Conservation (phyloP, 2,888 invertebrate genomes). For the Marronus borbonicus region DNA sequence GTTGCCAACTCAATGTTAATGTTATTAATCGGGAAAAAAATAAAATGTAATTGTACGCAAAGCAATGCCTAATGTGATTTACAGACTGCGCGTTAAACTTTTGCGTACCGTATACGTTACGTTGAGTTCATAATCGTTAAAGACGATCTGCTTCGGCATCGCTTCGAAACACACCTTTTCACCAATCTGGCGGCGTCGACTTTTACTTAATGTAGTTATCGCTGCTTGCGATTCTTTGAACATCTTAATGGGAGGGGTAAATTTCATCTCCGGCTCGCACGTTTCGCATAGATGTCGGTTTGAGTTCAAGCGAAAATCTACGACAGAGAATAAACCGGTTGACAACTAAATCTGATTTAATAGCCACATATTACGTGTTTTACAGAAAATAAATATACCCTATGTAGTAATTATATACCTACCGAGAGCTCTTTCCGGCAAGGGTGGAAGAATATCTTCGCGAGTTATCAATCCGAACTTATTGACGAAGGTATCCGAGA, state of each 20-base stretch:
- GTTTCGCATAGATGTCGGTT: constrained; percentile 50
- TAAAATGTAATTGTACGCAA: too few relatives aligned
- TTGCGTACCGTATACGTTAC: constrained; percentile 64
- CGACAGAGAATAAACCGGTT: neutral
- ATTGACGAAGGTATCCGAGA: constrained; percentile 52
- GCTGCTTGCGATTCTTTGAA: constrained; percentile 42
- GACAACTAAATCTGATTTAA: too few relatives aligned
- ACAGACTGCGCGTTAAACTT: neutral
- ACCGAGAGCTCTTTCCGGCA: constrained; percentile 62
- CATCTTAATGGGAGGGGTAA: constrained; percentile 36
- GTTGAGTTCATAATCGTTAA: constrained; percentile 66
- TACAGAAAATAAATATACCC: too few relatives aligned
- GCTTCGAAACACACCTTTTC: constrained; percentile 59
- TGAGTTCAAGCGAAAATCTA: constrained; percentile 60
- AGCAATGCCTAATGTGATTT: too few relatives aligned
- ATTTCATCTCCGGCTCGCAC: constrained; percentile 35
- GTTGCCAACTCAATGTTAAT: too few relatives aligned
- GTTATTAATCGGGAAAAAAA: too few relatives aligned
- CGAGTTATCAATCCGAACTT: constrained; percentile 63
- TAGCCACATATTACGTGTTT: too few relatives aligned
- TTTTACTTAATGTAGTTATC: neutral
- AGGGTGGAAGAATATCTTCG: constrained; percentile 62
- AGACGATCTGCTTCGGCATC: constrained; percentile 62
- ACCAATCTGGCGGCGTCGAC: constrained; percentile 31
- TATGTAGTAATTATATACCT: constrained; percentile 11